Base-by-base conservation (phyloP, 2,888 invertebrate genomes). In the Deroplatys truncata region DNA sequence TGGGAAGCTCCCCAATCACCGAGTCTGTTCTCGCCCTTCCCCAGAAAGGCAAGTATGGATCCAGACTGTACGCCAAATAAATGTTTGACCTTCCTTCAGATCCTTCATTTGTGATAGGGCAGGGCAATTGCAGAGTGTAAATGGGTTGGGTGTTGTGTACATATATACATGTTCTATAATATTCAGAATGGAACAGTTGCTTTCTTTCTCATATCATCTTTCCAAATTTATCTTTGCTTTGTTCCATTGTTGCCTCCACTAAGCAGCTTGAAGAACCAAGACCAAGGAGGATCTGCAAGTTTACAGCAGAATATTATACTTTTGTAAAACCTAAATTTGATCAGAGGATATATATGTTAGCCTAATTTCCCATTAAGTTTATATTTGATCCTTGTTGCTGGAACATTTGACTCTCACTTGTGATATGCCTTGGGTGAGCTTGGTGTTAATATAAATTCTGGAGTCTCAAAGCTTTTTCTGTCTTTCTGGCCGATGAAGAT, bases 1-100 rank as follows among this genome's bases (percentile, higher is more conserved):
- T 94, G 90, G 94, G 93, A 85, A 93, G 93, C 90, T 92, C 93
- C 29, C 93, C 93, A 31, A 93, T 93, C 90, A 92, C 92, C 84
- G 93, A 93, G 91, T 92, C 92, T 82, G 92, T 92, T 85, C 91
- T 92, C 88, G 91, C 91, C 85, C 91, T 92, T 84, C 92, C 92
- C 88, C 92, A 92, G 91, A 93, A 92, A 93, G 92, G 93, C 93
- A 92, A 92, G 92, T 92, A 92, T 91, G 92, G 91, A 89, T 89
- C 91, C 86, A 91, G 91, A 90, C 90, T 91, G 72, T 91, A 91
- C 90, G 91, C 90, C 72, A 91, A 91, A 89, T 91, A 91, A 90
- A 82, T 86, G 86, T 86, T 56, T 86, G 86, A 29, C 82, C 86
- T 86, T 82, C 86, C 56, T 72, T 72, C 56, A 72, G 20, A 72